Conservation (phyloP, 2,113 vertebrate species). For the Irena cyanogastra region DNA sequence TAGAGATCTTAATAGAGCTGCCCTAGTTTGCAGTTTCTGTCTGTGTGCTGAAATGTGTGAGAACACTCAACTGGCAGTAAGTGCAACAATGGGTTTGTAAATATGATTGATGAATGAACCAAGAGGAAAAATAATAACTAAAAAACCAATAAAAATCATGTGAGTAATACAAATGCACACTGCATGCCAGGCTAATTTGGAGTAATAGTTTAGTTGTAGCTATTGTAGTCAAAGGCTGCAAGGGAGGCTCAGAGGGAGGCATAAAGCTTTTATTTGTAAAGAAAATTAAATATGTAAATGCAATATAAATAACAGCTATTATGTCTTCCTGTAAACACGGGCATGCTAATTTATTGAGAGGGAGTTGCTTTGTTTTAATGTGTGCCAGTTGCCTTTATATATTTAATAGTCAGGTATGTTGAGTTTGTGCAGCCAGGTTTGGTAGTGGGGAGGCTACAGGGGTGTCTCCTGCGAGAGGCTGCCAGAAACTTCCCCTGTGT, state of each 20-base stretch:
- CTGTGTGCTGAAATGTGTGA: slow-evolving; percentile 12
- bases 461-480: not conserved
- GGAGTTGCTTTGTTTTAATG: not conserved
- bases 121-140: slow-evolving; percentile 10
- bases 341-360: not conserved
- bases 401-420: not conserved
- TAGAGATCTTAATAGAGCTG: not conserved
- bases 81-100: slow-evolving; percentile 14
- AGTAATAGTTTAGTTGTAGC: slow-evolving; percentile 9
- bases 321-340: not conserved
- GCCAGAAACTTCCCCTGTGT: not conserved
- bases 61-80: not conserved
- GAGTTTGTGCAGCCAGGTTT: not conserved
- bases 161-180: not conserved
- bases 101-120: slow-evolving; percentile 32
- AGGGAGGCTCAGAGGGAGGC: slow-evolving; percentile 2
- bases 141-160: not conserved
- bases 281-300: slow-evolving; percentile 35
- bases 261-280: slow-evolving; percentile 18
- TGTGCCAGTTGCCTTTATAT: not conserved
- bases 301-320: slow-evolving; percentile 22
- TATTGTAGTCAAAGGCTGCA: not conserved
- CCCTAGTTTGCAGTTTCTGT: slow-evolving; percentile 15
- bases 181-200: slow-evolving; percentile 4
- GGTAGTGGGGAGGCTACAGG: not conserved